phyloP scores from a whole-genome alignment of 2,888 invertebrate species.

The Octodonta nipae region DNA sequence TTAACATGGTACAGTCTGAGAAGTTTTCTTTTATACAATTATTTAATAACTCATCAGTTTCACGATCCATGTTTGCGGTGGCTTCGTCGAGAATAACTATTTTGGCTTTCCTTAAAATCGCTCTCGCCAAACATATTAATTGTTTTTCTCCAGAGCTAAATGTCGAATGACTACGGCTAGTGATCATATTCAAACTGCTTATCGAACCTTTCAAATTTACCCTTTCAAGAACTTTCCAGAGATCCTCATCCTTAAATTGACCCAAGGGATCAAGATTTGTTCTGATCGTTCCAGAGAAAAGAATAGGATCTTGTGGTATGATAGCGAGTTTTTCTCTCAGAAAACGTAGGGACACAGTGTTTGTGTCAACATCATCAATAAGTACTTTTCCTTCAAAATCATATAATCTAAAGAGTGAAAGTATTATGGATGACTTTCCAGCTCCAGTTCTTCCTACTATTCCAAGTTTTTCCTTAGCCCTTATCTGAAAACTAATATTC shows the following conservation, averaged over 20 bases:
- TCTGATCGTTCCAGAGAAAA: constrained; percentile 74
- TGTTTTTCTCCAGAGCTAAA: constrained; percentile 44
- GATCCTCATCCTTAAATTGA: constrained; percentile 56
- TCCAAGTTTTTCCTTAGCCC: constrained; percentile 57
- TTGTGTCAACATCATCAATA: constrained; percentile 66
- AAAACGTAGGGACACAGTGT: constrained; percentile 54
- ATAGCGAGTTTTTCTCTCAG: constrained; percentile 64
- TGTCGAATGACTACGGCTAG: constrained; percentile 16
- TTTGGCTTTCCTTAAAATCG: constrained; percentile 37
- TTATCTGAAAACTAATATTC: constrained; percentile 50
- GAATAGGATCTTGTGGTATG: constrained; percentile 73
- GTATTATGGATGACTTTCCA: constrained; percentile 63
- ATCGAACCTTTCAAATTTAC: constrained; percentile 54
- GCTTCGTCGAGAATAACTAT: constrained; percentile 43
- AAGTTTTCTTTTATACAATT: constrained; percentile 40
- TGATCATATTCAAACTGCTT: constrained; percentile 39
- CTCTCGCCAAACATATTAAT: constrained; percentile 41
- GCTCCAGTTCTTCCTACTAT: constrained; percentile 74
- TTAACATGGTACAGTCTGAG: constrained; percentile 40
- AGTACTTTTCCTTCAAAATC: constrained; percentile 60
- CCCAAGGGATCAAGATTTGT: constrained; percentile 80
- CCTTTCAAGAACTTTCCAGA: constrained; percentile 70
- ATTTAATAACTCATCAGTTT: constrained; percentile 40
- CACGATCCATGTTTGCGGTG: constrained; percentile 41
- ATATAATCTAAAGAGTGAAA: constrained; percentile 67